Conservation (phyloP, 2,797 vertebrate genomes). For the Glossophaga mutica region DNA sequence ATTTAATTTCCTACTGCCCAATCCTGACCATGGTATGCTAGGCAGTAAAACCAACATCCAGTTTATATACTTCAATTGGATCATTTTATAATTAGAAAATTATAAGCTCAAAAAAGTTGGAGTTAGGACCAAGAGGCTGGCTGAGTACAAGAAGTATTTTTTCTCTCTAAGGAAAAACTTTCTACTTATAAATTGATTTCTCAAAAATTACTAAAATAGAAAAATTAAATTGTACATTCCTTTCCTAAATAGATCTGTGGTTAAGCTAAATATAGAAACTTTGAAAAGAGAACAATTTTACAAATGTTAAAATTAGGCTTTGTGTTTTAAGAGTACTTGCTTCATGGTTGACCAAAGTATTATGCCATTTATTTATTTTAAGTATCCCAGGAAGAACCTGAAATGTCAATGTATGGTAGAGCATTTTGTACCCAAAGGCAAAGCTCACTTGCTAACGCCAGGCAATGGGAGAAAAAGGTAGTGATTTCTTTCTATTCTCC, state of each 20-base stretch:
- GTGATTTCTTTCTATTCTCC: not conserved
- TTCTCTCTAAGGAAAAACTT: not conserved
- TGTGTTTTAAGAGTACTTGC: not conserved
- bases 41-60: not conserved
- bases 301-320: conserved; percentile 32
- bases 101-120: not conserved
- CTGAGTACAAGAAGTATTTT: not conserved
- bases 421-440: not conserved
- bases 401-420: not conserved
- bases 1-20: not conserved
- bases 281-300: not conserved
- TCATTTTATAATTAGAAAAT: not conserved
- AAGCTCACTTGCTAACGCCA: not conserved
- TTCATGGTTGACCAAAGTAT: not conserved
- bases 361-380: not conserved
- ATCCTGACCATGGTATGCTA: not conserved
- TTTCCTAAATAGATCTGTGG: not conserved
- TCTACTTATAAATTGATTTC: not conserved
- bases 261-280: conserved; percentile 13
- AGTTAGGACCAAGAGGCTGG: not conserved
- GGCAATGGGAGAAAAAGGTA: not conserved
- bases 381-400: not conserved
- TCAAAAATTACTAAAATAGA: not conserved
- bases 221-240: not conserved
- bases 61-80: not conserved